Conservation (phyloP, 1,140 invertebrate species). For the Scylla paramamosain region DNA sequence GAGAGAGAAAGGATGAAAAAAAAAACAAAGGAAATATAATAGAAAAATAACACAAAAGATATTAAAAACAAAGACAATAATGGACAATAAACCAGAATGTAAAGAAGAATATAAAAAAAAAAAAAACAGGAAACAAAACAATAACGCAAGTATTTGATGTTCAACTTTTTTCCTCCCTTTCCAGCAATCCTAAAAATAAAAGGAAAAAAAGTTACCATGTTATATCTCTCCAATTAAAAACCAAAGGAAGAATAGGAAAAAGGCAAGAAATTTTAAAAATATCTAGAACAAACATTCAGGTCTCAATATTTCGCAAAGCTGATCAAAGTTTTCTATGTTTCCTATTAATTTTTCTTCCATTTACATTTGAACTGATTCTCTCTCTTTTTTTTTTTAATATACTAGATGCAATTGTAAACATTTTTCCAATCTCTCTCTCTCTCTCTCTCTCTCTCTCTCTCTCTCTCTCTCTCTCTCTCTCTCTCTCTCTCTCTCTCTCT, state of each 20-base stretch:
- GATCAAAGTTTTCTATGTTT: background rate
- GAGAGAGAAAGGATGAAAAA: background rate
- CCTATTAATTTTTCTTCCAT: background rate
- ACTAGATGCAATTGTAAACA: too few relatives aligned
- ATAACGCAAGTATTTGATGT: too few relatives aligned
- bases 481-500: background rate
- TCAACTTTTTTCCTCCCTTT: too few relatives aligned
- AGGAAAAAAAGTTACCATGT: too few relatives aligned
- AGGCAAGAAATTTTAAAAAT: background rate
- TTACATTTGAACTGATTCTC: background rate
- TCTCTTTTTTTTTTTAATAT: background rate
- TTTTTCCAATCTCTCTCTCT: background rate
- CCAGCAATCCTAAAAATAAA: too few relatives aligned
- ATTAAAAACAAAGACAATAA: background rate
- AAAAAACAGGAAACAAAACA: too few relatives aligned
- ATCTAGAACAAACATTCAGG: background rate
- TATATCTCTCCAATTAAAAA: too few relatives aligned
- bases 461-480: constrained; percentile 29
- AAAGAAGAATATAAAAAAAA: background rate
- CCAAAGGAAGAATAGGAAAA: background rate
- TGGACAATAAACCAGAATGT: background rate
- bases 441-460: constrained; percentile 19
- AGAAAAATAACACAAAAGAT: background rate
- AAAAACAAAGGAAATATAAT: background rate
- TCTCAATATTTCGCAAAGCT: background rate